Base-by-base conservation (phyloP, 2,888 invertebrate species). In the Tridacna crocea region DNA sequence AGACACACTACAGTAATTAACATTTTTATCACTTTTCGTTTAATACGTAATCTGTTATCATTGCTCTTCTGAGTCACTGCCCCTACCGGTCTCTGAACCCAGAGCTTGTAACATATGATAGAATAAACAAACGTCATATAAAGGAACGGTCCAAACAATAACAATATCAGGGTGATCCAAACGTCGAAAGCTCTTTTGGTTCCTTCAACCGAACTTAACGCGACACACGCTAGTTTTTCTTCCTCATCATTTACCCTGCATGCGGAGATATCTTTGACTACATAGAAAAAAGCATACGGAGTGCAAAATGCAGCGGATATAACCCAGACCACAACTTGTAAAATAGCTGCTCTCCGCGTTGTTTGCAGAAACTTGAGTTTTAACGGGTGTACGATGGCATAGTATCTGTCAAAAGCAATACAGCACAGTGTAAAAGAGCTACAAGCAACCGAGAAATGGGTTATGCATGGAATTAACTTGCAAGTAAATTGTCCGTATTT, bases 1-100 rank as follows among this genome's bases (percentile, higher is more conserved):
- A 92, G 78, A 13, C 87, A 72, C 46, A 92, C 88, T 11, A 91
- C 91, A 3, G 87, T 84, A 2, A 91, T 82, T 51, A 92, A 74
- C 91, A 92, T 91, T 80, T 90, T 90, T 24, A 91, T 88, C 2
- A 89, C 92, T 76, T 88, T 87, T 58, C 82, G 84, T 72, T 91
- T 91, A 36, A 88, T 78, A 17, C 87, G 85, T 12, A 87, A 82
- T 6, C 89, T 76, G 11, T 77, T 77, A 65, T 88, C 88, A n/a
- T 85, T 77, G 12, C 47, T 78, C n/a, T 65, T 68, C 48, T 77
- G 79, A 26, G 78, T 27, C 2, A 75, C 58, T 0, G 85, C 79
- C 12, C 87, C 85, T 15, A 89, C 78, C 0, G 87, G 83, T 17
- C 81, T 72, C 74, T 88, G 89, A 12, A 85, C 75, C 91, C 91